Evolutionary conservation across 1,140 invertebrate genomes (phyloP).

Genomic region (Odontomachus brunneus): DNA sequence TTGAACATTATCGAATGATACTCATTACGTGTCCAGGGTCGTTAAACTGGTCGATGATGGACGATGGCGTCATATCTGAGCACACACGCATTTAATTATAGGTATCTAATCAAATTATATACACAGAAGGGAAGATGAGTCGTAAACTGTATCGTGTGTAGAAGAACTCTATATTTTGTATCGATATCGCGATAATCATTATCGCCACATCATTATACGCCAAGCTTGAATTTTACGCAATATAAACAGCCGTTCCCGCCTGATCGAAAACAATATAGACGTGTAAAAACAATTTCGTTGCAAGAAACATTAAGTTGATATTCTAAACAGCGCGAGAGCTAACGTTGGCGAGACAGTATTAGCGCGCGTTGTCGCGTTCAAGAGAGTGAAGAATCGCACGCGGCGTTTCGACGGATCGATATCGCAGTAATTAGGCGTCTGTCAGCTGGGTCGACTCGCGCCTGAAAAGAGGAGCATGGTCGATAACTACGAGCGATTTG

Average conservation of each 20-base stretch:
- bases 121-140: not conserved
- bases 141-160: not conserved
- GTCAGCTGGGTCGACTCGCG: slow-evolving; percentile 48
- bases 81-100: slow-evolving; percentile 20
- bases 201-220: not conserved
- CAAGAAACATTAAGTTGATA: not conserved
- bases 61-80: not conserved
- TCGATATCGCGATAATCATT: slow-evolving; percentile 14
- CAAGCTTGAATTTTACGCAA: not conserved
- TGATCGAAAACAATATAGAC: not conserved
- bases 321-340: not conserved
- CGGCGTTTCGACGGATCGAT: slow-evolving; percentile 64
- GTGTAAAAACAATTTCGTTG: not conserved
- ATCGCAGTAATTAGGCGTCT: slow-evolving; percentile 69
- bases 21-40: slow-evolving; percentile 9
- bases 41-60: not conserved
- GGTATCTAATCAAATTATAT: not conserved
- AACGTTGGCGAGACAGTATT: slow-evolving; percentile 17
- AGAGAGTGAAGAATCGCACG: slow-evolving; percentile 63
- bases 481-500: slow-evolving; percentile 48
- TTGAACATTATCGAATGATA: slow-evolving; percentile 11
- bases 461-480: slow-evolving; percentile 25
- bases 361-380: slow-evolving; percentile 27
- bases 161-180: not conserved
- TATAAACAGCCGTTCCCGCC: not conserved